Percentiles rank a stretch among this genome's conserved stretches.
phyloP scores from a whole-genome alignment of 1,140 invertebrate genomes.

The Lepeophtheirus salmonis region DNA sequence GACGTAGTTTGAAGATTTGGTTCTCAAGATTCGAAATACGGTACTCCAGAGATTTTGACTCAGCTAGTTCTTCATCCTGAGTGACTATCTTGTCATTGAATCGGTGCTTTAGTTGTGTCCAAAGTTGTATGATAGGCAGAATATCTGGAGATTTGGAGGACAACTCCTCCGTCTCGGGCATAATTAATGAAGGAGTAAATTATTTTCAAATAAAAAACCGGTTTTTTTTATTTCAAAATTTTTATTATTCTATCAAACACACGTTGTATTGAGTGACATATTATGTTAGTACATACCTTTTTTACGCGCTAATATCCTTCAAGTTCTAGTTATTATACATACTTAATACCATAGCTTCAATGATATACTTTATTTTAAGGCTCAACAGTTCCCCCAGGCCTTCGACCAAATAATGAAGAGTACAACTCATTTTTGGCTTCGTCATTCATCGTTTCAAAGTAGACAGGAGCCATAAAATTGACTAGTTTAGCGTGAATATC shows the following conservation, averaged over 20 bases:
- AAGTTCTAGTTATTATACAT: background rate
- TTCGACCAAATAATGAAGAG: conserved; percentile 53
- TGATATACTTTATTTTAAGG: background rate
- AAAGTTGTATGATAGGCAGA: background rate
- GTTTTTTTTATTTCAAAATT: too few species aligned
- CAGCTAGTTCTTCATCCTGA: background rate
- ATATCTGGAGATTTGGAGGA: background rate
- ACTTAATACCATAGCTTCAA: background rate
- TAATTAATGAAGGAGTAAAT: too few species aligned
- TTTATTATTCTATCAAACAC: too few species aligned
- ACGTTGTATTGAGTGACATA: too few species aligned
- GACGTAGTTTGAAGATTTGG: background rate
- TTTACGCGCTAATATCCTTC: too few species aligned
- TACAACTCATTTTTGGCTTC: conserved; percentile 52
- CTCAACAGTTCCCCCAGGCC: conserved; percentile 10
- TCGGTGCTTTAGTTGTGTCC: background rate
- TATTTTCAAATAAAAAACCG: too few species aligned
- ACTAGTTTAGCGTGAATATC: conserved; percentile 71
- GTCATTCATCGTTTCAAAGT: conserved; percentile 46
- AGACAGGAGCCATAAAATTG: conserved; percentile 77
- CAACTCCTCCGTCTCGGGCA: background rate
- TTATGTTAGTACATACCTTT: too few species aligned
- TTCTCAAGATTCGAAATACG: background rate
- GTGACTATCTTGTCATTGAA: background rate
- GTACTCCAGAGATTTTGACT: background rate